These are phyloP conservation scores for Drosophila helvetica DNA, from an alignment of 2,888 invertebrate genomes.

Conservation along the genomic window DNA sequence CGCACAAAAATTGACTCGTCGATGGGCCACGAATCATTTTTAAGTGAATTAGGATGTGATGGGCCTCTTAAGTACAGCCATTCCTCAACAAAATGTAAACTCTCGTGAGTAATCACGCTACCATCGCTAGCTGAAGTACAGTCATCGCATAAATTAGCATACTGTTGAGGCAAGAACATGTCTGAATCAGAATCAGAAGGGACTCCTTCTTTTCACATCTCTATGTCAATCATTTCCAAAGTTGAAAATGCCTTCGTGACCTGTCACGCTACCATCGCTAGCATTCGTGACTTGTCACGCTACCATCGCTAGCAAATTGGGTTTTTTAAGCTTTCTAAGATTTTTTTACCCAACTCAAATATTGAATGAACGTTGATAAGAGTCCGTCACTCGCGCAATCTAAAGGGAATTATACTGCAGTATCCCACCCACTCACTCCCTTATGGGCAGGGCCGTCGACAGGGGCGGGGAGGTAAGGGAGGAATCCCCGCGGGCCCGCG, in stretches of 20 bases:
- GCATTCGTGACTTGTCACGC: conserved; percentile 7
- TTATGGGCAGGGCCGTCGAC: too few species aligned
- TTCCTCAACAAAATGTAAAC: neutral
- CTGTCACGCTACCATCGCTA: conserved; percentile 30
- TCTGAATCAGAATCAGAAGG: neutral
- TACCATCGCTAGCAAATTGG: conserved; percentile 25
- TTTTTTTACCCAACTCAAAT: neutral
- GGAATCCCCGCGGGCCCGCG: too few species aligned
- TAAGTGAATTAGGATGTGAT: neutral
- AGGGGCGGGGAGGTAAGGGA: too few species aligned
- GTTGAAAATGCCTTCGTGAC: conserved; percentile 16
- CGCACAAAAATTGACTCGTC: neutral
- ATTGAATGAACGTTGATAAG: neutral
- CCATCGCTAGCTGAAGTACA: neutral
- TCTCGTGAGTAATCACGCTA: neutral
- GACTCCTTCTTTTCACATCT: neutral
- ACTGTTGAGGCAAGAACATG: neutral
- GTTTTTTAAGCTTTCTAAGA: neutral
- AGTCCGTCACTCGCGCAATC: neutral
- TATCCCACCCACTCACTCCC: conserved; percentile 16
- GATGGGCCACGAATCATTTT: neutral
- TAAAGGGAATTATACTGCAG: neutral
- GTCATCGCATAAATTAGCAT: neutral
- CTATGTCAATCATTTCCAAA: neutral
- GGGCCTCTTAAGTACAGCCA: neutral